Conservation (phyloP, 2,888 invertebrate species). For the Caenorhabditis sp. region DNA sequence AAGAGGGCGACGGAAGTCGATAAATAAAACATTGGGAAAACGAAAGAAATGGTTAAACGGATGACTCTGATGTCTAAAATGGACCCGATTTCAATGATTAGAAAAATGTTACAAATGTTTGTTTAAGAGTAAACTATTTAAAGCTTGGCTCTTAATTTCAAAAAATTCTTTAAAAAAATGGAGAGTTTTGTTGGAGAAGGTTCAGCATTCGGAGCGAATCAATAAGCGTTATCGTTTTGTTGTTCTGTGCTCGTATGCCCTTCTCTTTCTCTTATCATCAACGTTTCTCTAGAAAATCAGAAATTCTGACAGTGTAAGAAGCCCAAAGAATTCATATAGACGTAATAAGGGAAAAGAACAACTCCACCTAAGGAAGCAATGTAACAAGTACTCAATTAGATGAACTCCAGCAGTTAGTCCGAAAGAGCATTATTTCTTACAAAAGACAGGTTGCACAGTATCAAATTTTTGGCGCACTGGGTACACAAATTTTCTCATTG, state of each 20-base stretch:
- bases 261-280: conserved; percentile 46
- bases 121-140: too few species aligned
- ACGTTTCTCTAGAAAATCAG: conserved; percentile 30
- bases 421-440: not conserved
- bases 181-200: too few species aligned
- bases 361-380: too few species aligned
- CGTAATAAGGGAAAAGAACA: too few species aligned
- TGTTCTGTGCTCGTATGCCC: conserved; percentile 51
- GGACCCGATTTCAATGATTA: too few species aligned
- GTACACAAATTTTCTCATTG: conserved; percentile 25
- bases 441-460: conserved; percentile 43
- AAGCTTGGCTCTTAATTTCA: too few species aligned
- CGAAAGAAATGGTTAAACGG: not conserved
- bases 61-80: not conserved
- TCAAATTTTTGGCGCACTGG: conserved; percentile 37
- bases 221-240: conserved; percentile 53
- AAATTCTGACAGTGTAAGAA: too few species aligned
- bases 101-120: too few species aligned
- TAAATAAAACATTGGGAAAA: conserved; percentile 5
- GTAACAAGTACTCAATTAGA: too few species aligned
- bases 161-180: too few species aligned
- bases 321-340: too few species aligned
- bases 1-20: not conserved
- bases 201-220: not conserved
- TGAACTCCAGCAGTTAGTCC: too few species aligned